Conservation (phyloP, 2,888 invertebrate species). For the Bellardia pandia region DNA sequence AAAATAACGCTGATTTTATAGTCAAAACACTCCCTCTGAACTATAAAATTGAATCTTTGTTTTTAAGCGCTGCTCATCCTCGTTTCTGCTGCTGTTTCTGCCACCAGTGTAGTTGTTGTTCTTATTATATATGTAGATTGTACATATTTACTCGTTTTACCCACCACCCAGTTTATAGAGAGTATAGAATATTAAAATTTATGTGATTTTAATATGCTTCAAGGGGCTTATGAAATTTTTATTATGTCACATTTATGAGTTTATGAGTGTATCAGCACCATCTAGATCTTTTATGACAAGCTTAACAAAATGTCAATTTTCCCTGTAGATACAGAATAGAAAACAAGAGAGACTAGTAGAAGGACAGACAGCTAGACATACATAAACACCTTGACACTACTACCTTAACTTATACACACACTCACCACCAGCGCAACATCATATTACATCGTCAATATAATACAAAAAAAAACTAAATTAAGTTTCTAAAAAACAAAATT, state of each 20-base stretch:
- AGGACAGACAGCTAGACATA: not conserved
- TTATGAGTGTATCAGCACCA: conserved; percentile 68
- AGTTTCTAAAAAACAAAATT: conserved; percentile 52
- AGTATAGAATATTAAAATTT: conserved; percentile 69
- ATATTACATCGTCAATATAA: not conserved
- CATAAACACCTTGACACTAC: conserved; percentile 23
- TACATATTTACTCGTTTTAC: conserved; percentile 29
- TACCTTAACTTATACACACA: not conserved
- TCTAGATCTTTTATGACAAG: conserved; percentile 68
- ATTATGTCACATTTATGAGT: conserved; percentile 72
- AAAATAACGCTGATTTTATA: conserved; percentile 53
- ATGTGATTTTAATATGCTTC: conserved; percentile 72
- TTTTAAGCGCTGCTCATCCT: conserved; percentile 36
- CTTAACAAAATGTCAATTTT: conserved; percentile 71
- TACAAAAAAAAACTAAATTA: conserved; percentile 48
- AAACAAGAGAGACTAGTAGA: not conserved
- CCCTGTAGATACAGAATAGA: conserved; percentile 23
- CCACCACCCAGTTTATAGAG: conserved; percentile 1
- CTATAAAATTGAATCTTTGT: conserved; percentile 67
- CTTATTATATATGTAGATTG: not conserved
- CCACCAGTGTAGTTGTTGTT: not conserved
- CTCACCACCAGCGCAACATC: not conserved
- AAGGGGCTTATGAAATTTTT: conserved; percentile 73
- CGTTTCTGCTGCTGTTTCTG: not conserved
- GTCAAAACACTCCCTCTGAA: conserved; percentile 61